A percentile compares a stretch with the other conserved stretches of the same genome.
Conservation (phyloP, 2,113 vertebrate genomes). For the Accipiter cooperii region DNA sequence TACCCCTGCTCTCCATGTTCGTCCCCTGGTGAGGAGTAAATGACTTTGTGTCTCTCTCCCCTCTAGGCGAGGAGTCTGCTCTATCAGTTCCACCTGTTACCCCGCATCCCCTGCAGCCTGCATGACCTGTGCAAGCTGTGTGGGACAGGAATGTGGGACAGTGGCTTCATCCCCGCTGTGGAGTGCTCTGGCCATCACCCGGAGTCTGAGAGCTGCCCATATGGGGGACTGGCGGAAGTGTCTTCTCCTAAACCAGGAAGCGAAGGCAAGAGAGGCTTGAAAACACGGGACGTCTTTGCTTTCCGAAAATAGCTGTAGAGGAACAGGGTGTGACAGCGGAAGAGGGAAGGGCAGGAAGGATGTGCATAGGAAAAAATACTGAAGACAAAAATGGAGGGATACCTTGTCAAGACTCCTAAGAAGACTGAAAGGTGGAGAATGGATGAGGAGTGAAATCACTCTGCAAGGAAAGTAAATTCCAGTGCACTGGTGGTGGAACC, state of each 20-base stretch:
- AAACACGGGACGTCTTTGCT: constrained; percentile 82
- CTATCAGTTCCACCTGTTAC: constrained; percentile 92
- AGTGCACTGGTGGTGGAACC: neutral
- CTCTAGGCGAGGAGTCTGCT: constrained; percentile 91
- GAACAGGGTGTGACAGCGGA: neutral
- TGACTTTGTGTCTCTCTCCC: neutral
- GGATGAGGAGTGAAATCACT: neutral
- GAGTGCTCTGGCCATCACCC: constrained; percentile 92
- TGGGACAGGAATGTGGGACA: constrained; percentile 97
- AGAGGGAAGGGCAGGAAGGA: constrained; percentile 6
- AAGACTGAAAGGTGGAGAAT: neutral
- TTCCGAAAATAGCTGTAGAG: constrained; percentile 81
- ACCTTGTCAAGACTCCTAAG: neutral
- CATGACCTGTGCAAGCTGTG: constrained; percentile 92
- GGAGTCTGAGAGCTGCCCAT: constrained; percentile 87
- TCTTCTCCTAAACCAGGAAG: constrained; percentile 69
- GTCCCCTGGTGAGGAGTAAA: neutral
- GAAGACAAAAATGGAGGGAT: neutral
- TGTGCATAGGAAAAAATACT: neutral
- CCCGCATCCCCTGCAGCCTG: constrained; percentile 93
- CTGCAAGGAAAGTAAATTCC: neutral
- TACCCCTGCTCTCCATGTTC: rapidly evolving
- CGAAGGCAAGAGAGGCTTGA: constrained; percentile 75
- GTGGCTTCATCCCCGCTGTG: constrained; percentile 90
- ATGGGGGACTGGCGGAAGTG: constrained; percentile 78